These are phyloP conservation scores for Peromyscus melanophrys DNA, from an alignment of 2,797 vertebrate species.

Conservation along the genomic window DNA sequence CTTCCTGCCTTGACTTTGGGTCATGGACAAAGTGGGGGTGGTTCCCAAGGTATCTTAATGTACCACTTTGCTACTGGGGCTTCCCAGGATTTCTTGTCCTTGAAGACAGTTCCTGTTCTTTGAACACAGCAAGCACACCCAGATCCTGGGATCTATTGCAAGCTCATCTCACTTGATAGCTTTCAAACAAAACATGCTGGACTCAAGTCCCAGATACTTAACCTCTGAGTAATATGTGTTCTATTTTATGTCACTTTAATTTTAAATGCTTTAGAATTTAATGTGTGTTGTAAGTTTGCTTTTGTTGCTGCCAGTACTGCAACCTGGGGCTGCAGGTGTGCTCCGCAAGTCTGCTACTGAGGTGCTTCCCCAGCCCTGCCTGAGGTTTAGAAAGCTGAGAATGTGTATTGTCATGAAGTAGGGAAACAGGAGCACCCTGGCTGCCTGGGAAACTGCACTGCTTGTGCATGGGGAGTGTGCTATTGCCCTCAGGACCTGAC, in stretches of 20 bases:
- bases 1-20: neutral
- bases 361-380: neutral
- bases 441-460: neutral
- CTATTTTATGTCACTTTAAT: neutral
- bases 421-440: neutral
- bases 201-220: neutral
- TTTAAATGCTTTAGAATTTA: slow-evolving; percentile 30
- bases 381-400: slow-evolving; percentile 25
- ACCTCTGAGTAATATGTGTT: neutral
- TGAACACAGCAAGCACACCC: neutral
- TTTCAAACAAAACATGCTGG: neutral
- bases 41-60: neutral
- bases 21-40: neutral
- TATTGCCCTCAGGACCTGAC: neutral
- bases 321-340: neutral
- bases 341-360: neutral
- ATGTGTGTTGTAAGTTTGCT: neutral
- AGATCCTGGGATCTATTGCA: neutral
- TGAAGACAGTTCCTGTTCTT: neutral
- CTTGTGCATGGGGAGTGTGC: neutral
- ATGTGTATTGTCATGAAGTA: neutral
- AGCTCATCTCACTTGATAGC: neutral
- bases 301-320: neutral
- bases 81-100: neutral
- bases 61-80: neutral